Evolutionary conservation across 1,140 invertebrate genomes (phyloP), one percentile per base, ranked within the genome.

Genomic region (Drosophila serrata): DNA sequence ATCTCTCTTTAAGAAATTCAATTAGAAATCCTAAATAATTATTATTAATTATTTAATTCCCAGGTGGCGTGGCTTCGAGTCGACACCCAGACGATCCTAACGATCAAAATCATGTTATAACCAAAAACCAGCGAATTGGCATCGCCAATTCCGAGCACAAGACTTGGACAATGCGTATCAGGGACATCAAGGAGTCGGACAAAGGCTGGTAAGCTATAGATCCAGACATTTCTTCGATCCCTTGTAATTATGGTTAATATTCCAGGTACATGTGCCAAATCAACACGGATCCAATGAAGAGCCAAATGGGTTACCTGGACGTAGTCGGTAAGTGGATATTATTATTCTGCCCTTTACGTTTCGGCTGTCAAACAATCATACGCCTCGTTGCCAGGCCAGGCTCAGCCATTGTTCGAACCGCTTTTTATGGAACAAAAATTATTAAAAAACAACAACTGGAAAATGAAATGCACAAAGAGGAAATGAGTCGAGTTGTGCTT

Each of bases 21-120:
- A 4, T 46, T 7, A 6, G 4, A 17, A 42, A 17, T 19, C 7
- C 29, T 1, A 12, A 33, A 22, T 27, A 13, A n/a, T 35, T 22
- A 46, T 19, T 29, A 59, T 59, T 22, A 49, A 53, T 6, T 46
- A 46, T 33, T n/a, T 12, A 29, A 39, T 6, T 56, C 19, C 43
- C 53, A 98, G 97, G 97, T 98, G 49, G 98, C 97, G 60, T 98
- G 97, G 97, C 93, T 98, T 35, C 94, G 97, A 46, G 97, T 98
- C 53, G 97, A 98, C 93, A 98, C 97, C 9, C 97, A 98, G 93
- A 98, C 98, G 0, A 98, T 98, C 63, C 93, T 98, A 33, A 98
- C 97, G 9, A 98, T 98, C 97, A 98, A 86, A 96, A 94, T 86
- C 96, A 97, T 93, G 96, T 97, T 48, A 98, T 98, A 87, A 98